Conservation (phyloP, 2,888 invertebrate genomes). For the Metopia argyrocephala region DNA sequence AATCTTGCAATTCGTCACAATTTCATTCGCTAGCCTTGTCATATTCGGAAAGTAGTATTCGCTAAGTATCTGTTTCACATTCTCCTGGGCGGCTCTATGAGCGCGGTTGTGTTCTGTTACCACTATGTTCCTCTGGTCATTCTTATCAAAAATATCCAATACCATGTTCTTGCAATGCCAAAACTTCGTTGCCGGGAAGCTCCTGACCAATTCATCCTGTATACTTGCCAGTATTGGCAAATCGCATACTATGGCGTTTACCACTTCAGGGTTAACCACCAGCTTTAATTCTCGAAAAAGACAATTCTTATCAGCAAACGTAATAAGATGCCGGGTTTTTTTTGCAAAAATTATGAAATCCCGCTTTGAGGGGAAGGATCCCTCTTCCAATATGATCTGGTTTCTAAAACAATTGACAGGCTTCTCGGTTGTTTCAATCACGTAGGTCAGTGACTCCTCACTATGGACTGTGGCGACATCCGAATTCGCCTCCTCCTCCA, state of each 20-base stretch:
- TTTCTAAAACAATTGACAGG: constrained; percentile 65
- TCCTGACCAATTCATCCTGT: constrained; percentile 34
- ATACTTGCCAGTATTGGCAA: constrained; percentile 49
- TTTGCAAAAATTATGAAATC: neutral
- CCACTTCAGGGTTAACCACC: constrained; percentile 35
- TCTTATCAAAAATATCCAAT: neutral
- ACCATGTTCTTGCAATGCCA: constrained; percentile 36
- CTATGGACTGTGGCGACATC: constrained; percentile 42
- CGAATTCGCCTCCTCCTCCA: constrained; percentile 42
- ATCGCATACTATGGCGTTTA: constrained; percentile 55
- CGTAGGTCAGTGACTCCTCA: constrained; percentile 60
- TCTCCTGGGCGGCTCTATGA: constrained; percentile 63
- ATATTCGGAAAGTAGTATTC: constrained; percentile 50
- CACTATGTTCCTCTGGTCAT: constrained; percentile 25
- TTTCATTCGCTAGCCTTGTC: constrained; percentile 39
- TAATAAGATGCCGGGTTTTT: constrained; percentile 22
- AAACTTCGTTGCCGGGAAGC: constrained; percentile 46
- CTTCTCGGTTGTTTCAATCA: constrained; percentile 58
- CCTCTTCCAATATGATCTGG: constrained; percentile 62
- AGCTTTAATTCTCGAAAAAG: constrained; percentile 13
- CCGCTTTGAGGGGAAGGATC: constrained; percentile 23
- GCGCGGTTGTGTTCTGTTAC: constrained; percentile 29
- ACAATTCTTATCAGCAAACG: constrained; percentile 30
- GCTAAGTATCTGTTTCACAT: constrained; percentile 61
- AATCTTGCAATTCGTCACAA: constrained; percentile 55